Evolutionary conservation across 2,113 vertebrate genomes (phyloP).

Genomic region (Paratilapia polleni): DNA sequence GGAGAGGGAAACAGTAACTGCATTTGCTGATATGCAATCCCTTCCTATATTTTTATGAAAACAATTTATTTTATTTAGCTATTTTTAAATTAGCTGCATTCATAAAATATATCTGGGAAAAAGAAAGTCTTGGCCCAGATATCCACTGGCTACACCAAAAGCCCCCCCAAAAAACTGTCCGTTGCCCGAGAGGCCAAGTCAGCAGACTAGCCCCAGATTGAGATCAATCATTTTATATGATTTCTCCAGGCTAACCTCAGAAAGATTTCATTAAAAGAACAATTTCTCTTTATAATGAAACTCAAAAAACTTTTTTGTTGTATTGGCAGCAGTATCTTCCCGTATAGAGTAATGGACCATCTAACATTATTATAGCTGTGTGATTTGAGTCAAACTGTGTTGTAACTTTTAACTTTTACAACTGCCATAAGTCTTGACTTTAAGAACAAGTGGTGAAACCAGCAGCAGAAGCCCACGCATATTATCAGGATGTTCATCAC

Average conservation of each 20-base stretch:
- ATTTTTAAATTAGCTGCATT: neutral
- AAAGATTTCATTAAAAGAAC: neutral
- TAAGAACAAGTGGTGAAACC: neutral
- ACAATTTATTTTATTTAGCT: neutral
- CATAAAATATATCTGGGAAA: neutral
- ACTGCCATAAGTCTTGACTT: neutral
- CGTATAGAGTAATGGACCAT: neutral
- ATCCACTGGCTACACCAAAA: rapidly evolving
- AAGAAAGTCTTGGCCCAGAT: neutral
- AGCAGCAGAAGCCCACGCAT: neutral
- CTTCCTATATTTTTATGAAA: neutral
- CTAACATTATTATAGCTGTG: neutral
- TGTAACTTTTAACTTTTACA: conserved; percentile 11
- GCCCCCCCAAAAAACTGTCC: rapidly evolving
- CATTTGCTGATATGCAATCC: neutral
- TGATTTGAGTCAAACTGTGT: neutral
- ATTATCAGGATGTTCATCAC: neutral
- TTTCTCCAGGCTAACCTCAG: neutral
- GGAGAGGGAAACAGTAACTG: neutral
- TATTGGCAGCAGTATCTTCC: neutral
- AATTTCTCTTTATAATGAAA: neutral
- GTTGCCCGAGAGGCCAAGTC: neutral
- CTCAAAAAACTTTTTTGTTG: neutral
- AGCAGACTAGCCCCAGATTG: neutral
- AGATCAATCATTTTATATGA: neutral